Percentiles rank a stretch among this genome's conserved stretches.
phyloP scores from a whole-genome alignment of 2,797 vertebrate species.

The Neosilurus mollespiculum region DNA sequence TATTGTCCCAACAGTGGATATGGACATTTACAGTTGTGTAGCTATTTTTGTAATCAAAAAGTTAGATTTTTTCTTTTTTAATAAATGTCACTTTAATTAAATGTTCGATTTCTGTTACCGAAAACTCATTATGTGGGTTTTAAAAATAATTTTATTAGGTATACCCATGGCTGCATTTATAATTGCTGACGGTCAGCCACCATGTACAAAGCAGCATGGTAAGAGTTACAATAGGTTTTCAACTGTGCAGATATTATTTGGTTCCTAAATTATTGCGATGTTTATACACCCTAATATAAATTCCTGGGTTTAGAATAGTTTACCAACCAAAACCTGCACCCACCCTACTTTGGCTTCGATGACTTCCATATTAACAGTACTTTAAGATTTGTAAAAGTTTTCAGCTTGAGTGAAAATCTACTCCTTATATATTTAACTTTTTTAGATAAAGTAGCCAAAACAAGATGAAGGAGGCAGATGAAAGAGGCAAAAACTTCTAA shows the following conservation, averaged over 20 bases:
- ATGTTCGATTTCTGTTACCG: not conserved
- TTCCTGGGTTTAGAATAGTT: not conserved
- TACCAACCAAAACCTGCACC: not conserved
- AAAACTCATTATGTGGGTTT: not conserved
- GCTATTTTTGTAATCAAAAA: too few species aligned
- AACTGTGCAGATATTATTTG: not conserved
- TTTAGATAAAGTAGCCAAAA: not conserved
- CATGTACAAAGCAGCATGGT: not conserved
- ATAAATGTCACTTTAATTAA: not conserved
- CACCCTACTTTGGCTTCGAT: not conserved
- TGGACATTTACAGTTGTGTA: too few species aligned
- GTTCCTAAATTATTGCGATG: not conserved
- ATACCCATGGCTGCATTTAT: not conserved
- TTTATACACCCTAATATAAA: not conserved
- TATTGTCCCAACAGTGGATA: too few species aligned
- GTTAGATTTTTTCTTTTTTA: not conserved
- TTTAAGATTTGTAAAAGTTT: not conserved
- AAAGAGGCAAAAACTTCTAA: not conserved
- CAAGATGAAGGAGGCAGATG: not conserved
- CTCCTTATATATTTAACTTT: slow-evolving; percentile 2
- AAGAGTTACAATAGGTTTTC: not conserved
- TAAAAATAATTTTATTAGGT: not conserved
- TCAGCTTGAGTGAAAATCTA: not conserved
- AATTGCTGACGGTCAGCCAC: not conserved
- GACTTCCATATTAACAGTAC: not conserved